Conservation (phyloP, 2,888 invertebrate genomes). For the Apoderus coryli region DNA sequence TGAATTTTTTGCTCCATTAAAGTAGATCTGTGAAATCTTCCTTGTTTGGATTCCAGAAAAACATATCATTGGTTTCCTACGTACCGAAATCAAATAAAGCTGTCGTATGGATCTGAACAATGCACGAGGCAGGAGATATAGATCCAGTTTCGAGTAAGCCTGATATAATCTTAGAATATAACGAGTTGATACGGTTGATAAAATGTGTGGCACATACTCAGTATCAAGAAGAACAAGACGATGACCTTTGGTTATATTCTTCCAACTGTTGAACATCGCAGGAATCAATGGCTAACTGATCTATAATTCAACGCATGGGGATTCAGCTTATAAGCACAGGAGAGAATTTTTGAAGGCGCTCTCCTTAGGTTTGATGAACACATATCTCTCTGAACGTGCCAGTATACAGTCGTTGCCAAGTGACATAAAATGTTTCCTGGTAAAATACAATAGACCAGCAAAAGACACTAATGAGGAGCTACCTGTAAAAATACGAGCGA, state of each 20-base stretch:
- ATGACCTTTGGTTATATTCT: too few relatives aligned
- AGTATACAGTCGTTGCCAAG: slow-evolving; percentile 7
- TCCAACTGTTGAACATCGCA: slow-evolving; percentile 18
- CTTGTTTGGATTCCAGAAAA: slow-evolving; percentile 14
- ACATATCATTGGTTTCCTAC: slow-evolving; percentile 21
- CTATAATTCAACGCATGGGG: background rate
- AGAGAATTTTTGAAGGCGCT: too few relatives aligned
- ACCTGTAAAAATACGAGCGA: slow-evolving; percentile 11
- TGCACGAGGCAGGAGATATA: too few relatives aligned
- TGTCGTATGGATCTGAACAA: slow-evolving; percentile 15
- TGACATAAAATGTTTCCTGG: slow-evolving; percentile 13
- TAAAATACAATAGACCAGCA: slow-evolving; percentile 10
- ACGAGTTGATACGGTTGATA: too few relatives aligned
- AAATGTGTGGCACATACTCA: too few relatives aligned
- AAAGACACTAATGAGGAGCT: slow-evolving; percentile 7
- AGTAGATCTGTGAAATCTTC: too few relatives aligned
- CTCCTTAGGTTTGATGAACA: slow-evolving; percentile 13
- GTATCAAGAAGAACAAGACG: too few relatives aligned
- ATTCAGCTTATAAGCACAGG: slow-evolving; percentile 2
- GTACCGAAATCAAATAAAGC: slow-evolving; percentile 15
- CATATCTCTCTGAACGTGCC: slow-evolving; percentile 12
- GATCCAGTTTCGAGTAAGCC: too few relatives aligned
- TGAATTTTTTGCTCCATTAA: too few relatives aligned
- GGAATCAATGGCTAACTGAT: slow-evolving; percentile 18
- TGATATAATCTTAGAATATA: too few relatives aligned